Evolutionary conservation across 2,797 vertebrate genomes (phyloP).

Genomic region (Taenioides sp.): DNA sequence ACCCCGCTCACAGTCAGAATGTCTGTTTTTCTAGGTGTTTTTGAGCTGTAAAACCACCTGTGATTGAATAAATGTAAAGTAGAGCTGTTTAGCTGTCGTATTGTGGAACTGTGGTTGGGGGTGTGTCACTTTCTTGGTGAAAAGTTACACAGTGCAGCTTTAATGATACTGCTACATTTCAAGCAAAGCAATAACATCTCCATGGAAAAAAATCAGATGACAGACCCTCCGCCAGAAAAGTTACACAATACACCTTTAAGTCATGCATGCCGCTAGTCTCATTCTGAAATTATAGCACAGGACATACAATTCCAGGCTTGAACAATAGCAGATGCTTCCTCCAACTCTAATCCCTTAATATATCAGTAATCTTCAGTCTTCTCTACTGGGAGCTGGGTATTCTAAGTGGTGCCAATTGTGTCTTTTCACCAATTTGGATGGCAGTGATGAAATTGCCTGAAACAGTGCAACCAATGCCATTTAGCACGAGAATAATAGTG

Average conservation of each 20-base stretch:
- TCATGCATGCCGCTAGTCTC: background rate
- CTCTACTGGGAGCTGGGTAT: slow-evolving; percentile 15
- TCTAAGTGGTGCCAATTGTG: slow-evolving; percentile 37
- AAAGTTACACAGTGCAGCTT: no score
- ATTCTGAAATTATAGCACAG: background rate
- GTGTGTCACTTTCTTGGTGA: no score
- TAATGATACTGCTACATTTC: no score
- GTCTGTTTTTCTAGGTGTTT: no score
- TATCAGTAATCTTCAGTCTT: slow-evolving; percentile 26
- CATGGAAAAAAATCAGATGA: no score
- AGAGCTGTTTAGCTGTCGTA: no score
- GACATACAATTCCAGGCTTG: slow-evolving; percentile 1
- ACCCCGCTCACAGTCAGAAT: no score
- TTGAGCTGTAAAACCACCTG: no score
- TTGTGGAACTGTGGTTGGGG: no score
- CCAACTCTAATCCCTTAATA: slow-evolving; percentile 28
- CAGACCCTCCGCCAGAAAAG: no score
- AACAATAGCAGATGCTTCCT: slow-evolving; percentile 24
- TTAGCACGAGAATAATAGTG: slow-evolving; percentile 26
- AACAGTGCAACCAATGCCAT: slow-evolving; percentile 38
- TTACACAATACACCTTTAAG: background rate
- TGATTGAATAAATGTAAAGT: no score
- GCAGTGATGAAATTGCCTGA: slow-evolving; percentile 47
- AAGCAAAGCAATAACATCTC: no score
- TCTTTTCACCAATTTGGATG: slow-evolving; percentile 18